phyloP scores from a whole-genome alignment of 2,888 invertebrate species.

The Nomada fucata region DNA sequence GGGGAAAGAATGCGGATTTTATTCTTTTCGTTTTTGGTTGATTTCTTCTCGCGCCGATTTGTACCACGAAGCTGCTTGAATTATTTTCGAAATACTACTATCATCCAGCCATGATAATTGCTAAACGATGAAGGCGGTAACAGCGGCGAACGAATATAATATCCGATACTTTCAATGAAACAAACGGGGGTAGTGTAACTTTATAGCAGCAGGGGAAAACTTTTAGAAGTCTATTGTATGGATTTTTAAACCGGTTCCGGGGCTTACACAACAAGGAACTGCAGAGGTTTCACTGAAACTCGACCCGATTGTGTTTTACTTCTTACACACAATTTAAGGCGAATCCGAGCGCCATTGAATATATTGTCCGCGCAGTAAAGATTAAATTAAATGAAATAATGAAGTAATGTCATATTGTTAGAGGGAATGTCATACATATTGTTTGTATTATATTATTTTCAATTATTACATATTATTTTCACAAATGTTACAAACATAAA shows the following conservation, averaged over 20 bases:
- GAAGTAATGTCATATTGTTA: no score
- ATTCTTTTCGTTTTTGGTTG: neutral
- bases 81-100: no score
- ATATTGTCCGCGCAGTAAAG: neutral
- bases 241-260: slow-evolving; percentile 37
- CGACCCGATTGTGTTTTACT: slow-evolving; percentile 10
- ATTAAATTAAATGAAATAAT: no score
- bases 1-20: neutral
- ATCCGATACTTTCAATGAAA: neutral
- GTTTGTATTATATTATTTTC: no score
- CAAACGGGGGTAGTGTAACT: slow-evolving; percentile 23
- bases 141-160: neutral
- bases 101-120: no score
- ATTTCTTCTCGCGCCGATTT: no score
- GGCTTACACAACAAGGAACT: neutral
- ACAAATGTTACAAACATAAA: no score
- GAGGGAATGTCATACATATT: no score
- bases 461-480: no score
- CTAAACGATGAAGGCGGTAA: neutral
- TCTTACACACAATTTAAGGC: slow-evolving; percentile 31
- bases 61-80: no score
- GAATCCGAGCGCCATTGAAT: neutral
- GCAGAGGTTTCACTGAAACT: slow-evolving; percentile 43
- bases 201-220: slow-evolving; percentile 7
- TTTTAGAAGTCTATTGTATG: slow-evolving; percentile 9